These are phyloP conservation scores for Diabrotica balteata DNA, from an alignment of 2,888 invertebrate species.

Conservation along the genomic window DNA sequence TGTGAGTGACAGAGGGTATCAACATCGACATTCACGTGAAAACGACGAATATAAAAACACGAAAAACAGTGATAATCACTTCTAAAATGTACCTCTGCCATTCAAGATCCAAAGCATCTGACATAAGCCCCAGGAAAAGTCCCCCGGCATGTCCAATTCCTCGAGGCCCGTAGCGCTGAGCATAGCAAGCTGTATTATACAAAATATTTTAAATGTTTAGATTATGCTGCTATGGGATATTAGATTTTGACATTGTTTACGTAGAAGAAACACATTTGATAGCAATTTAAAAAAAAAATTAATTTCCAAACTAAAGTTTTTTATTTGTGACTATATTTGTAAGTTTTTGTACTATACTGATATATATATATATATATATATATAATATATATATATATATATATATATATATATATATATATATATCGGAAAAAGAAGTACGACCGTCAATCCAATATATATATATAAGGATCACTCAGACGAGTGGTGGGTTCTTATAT, in stretches of 20 bases:
- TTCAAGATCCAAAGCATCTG: slow-evolving; percentile 80
- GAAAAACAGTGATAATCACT: slow-evolving; percentile 33
- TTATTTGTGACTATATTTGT: too few relatives aligned
- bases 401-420: too few relatives aligned
- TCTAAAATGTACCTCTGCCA: slow-evolving; percentile 71
- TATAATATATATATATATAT: too few relatives aligned
- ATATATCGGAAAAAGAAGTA: too few relatives aligned
- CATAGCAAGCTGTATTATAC: slow-evolving; percentile 83
- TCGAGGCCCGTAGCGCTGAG: slow-evolving; percentile 93
- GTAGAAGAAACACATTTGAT: background rate
- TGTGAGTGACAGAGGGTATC: slow-evolving; percentile 39
- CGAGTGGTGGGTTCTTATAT: too few relatives aligned
- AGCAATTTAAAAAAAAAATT: too few relatives aligned
- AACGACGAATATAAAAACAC: slow-evolving; percentile 8
- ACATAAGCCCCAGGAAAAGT: slow-evolving; percentile 82
- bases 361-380: too few relatives aligned
- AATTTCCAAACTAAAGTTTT: too few relatives aligned
- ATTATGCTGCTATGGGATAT: background rate
- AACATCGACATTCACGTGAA: slow-evolving; percentile 16
- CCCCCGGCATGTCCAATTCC: slow-evolving; percentile 93
- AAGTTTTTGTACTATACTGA: too few relatives aligned
- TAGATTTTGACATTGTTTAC: slow-evolving; percentile 43
- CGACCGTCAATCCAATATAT: too few relatives aligned
- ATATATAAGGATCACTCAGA: too few relatives aligned
- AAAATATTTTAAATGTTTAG: slow-evolving; percentile 23